Base-by-base conservation (phyloP, 2,797 vertebrate species). In the Synanceia verrucosa region DNA sequence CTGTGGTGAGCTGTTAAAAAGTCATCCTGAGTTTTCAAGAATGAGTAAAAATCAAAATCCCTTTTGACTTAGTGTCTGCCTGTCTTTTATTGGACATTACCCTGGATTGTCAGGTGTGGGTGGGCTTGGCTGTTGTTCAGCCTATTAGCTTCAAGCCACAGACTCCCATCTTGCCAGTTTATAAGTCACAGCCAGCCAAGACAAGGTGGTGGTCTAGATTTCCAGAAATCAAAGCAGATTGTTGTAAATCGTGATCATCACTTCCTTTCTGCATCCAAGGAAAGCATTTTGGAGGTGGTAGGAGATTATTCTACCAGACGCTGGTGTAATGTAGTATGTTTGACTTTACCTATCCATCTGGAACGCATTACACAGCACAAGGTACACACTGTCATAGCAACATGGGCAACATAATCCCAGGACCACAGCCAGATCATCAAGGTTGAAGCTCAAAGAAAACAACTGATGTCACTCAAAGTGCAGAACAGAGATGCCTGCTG, bases 321-420 rank as follows among this genome's bases (percentile, higher is more conserved):
- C 76, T 78, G 68, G 67, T 84, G 85, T 86, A 86, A 86, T 76
- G 84, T 57, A 83, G 86, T 76, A 83, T 84, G 73, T 86, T 91
- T 88, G 89, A 85, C 82, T 84, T 82, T 82, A 92, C 89, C 91
- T 90, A 81, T 92, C 78, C 90, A 92, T 91, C 89, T 92, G 91
- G 90, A 92, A 92, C 26, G 48, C 81, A 87, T 92, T 89, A 90
- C 65, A 72, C 72, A 82, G 67, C 78, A 83, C 75, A 68, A 71
- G 82, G 77, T 81, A 75, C 81, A 78, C 63, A 65, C 78, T 76
- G 83, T 78, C 84, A 90, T 90, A 81, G 88, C 79, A 90, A 92
- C 87, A 57, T 14, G 46, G 67, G 74, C 82, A 83, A 79, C 60
- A 82, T 4, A 31, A 66, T 82, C 79, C 56, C 26, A 48, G 73